These are phyloP conservation scores for Euclidia mi DNA, from an alignment of 2,888 invertebrate species.

Conservation along the genomic window DNA sequence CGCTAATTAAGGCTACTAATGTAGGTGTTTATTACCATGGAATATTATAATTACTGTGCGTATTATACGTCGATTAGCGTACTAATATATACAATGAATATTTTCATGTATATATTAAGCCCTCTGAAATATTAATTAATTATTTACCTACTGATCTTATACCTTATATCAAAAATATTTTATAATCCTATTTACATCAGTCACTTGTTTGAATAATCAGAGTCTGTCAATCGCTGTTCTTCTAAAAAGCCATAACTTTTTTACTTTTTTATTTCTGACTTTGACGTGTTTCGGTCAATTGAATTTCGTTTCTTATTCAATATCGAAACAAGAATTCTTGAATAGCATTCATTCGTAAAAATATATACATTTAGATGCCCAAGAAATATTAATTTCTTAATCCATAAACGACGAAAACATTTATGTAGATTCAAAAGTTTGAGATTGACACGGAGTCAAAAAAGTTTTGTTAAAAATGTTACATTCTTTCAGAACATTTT, in stretches of 20 bases:
- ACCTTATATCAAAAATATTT: no score
- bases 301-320: conserved; percentile 11
- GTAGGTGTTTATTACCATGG: no score
- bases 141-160: no score
- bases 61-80: no score
- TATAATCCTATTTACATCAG: no score
- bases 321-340: neutral
- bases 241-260: conserved; percentile 8
- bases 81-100: no score
- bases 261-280: conserved; percentile 11
- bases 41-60: no score
- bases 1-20: no score
- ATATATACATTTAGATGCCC: neutral
- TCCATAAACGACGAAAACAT: conserved; percentile 32
- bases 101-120: no score
- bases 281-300: conserved; percentile 10
- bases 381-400: neutral
- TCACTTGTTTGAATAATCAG: conserved; percentile 3
- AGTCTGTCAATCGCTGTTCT: conserved; percentile 10
- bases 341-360: conserved; percentile 14
- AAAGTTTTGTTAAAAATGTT: conserved; percentile 50
- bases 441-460: conserved; percentile 24
- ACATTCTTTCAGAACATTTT: conserved; percentile 46
- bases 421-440: conserved; percentile 23
- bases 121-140: no score